These are phyloP conservation scores for Lemur catta DNA, from an alignment of 2,797 vertebrate genomes.

Conservation along the genomic window DNA sequence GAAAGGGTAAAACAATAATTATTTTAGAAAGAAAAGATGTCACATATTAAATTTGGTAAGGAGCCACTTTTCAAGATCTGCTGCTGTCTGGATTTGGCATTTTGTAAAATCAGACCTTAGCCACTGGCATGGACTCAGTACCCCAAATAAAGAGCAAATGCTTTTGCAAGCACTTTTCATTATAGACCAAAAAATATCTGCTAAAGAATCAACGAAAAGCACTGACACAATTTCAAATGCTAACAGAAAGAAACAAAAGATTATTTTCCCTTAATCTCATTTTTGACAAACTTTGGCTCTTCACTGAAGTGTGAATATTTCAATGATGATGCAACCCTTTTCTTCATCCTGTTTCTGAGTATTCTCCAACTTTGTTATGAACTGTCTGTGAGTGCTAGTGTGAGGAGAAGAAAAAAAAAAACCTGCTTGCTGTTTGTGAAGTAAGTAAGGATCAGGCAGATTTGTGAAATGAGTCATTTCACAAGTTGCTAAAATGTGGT, in stretches of 20 bases:
- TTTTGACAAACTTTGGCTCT: background rate
- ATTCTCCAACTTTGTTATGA: background rate
- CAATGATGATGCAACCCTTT: background rate
- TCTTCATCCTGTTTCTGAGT: background rate
- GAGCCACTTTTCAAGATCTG: background rate
- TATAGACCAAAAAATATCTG: background rate
- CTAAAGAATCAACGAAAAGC: constrained; percentile 46
- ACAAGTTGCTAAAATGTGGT: background rate
- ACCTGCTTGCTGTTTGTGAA: background rate
- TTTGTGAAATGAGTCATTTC: background rate
- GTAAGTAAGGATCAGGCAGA: background rate
- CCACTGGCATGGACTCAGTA: background rate
- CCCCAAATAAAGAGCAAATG: background rate
- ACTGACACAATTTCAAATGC: constrained; percentile 47
- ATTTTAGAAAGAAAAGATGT: background rate
- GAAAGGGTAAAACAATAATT: background rate
- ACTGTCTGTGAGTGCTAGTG: background rate
- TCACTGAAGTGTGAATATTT: background rate
- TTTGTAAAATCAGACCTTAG: background rate
- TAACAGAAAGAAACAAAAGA: constrained; percentile 49
- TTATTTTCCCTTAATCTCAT: background rate
- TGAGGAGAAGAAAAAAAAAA: too few relatives aligned
- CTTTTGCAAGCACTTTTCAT: constrained; percentile 20
- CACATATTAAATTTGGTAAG: background rate
- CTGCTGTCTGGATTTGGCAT: background rate